Evolutionary conservation across 2,113 vertebrate genomes (phyloP), one percentile per base, ranked within the genome.

Genomic region (Eclectus roratus): DNA sequence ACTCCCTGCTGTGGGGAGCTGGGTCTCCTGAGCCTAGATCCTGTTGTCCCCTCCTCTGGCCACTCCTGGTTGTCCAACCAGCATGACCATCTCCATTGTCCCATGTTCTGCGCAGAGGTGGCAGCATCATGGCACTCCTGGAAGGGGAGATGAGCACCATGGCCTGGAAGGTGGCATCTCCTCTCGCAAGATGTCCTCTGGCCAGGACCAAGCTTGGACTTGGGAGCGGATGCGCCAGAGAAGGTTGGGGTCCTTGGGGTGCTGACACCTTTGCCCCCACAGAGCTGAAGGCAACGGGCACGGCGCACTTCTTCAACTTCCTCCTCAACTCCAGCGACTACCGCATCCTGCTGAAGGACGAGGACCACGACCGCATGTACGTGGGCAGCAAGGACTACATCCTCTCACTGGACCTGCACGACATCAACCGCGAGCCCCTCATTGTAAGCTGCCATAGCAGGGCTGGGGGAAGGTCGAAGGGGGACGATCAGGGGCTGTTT

Each of bases 351-450:
- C 98, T 99, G 79, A 99, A 99, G 98, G 99, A 99, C 8, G 99
- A 99, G 95, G 99, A 99, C 98, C 99, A 99, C 2, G 99, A 99
- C 97, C 99, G 99, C 94, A 99, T 99, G 99, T 99, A 99, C 4
- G 99, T 99, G 97, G 99, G 99, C 97, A 99, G 99, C 98, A 99
- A 99, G 97, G 99, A 99, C 98, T 99, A 99, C 6, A 98, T 99
- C 96, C 98, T 99, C 46, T 99, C 99, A 0, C 97, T 99, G 98
- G 99, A 99, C 95, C 98, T 99, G 73, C 99, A 99, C 5, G 99
- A 99, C 98, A 99, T 99, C 98, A 99, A 99, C 98, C 99, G 99
- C 68, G 99, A 99, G 97, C 99, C 99, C 17, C 98, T 99, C 94
- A 99, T 99, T 23, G 99, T 99, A 99, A 99, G 98, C 72, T 68